These are phyloP conservation scores for Contarinia nasturtii DNA, from an alignment of 1,140 invertebrate genomes.

Conservation along the genomic window DNA sequence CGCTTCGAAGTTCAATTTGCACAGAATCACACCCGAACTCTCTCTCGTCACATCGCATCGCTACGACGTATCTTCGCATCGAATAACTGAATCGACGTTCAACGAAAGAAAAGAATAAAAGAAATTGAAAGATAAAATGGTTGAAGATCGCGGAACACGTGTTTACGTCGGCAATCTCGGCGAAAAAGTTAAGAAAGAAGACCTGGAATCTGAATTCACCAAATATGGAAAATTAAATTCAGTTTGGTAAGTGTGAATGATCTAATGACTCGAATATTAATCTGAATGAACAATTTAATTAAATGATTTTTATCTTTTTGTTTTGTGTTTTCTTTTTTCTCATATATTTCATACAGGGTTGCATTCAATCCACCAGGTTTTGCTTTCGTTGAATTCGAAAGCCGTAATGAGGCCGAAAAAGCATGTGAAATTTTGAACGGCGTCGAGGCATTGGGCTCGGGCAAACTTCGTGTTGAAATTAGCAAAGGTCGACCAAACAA, in stretches of 20 bases:
- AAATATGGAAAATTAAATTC: constrained; percentile 86
- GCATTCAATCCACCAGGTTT: constrained; percentile 90
- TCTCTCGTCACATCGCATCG: too few relatives aligned
- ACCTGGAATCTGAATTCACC: constrained; percentile 65
- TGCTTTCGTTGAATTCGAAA: constrained; percentile 97
- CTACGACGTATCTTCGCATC: background rate
- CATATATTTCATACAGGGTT: constrained; percentile 63
- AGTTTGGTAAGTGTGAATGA: constrained; percentile 47
- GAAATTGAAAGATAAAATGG: constrained; percentile 11
- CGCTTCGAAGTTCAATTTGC: constrained; percentile 72
- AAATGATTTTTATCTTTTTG: background rate
- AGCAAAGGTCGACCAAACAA: constrained; percentile 44
- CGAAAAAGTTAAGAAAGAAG: constrained; percentile 71
- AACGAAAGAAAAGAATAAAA: background rate
- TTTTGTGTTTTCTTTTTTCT: too few relatives aligned
- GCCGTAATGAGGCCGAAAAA: constrained; percentile 82
- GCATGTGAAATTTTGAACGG: constrained; percentile 85
- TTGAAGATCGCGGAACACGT: constrained; percentile 38
- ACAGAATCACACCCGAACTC: constrained; percentile 35
- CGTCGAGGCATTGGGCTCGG: constrained; percentile 52
- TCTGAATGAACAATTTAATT: too few relatives aligned
- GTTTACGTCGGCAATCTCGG: constrained; percentile 71
- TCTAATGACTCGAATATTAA: constrained; percentile 27
- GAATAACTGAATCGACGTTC: background rate
- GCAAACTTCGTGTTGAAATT: constrained; percentile 61